These are phyloP conservation scores for Drosophila sucinea DNA, from an alignment of 1,140 invertebrate genomes.

Conservation along the genomic window DNA sequence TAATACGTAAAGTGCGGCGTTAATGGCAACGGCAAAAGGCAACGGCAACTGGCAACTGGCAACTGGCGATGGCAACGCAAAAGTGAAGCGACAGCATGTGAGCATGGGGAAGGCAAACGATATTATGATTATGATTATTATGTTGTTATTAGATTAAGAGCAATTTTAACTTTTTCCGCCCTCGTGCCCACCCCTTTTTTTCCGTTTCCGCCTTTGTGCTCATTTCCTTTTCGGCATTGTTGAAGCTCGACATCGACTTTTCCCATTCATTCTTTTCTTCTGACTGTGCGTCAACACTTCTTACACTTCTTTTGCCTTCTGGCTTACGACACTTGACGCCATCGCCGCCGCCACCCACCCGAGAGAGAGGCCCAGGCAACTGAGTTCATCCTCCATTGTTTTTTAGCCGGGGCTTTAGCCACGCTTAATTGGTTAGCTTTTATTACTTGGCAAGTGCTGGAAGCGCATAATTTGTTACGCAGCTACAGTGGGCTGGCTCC, in stretches of 20 bases:
- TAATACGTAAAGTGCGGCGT: constrained; percentile 75
- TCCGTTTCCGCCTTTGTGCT: not conserved
- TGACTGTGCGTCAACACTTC: constrained; percentile 54
- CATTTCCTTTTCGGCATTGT: constrained; percentile 7
- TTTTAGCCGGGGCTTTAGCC: constrained; percentile 65
- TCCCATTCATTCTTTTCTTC: constrained; percentile 30
- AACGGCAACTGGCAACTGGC: not conserved
- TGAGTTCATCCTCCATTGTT: constrained; percentile 56
- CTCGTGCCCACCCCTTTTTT: not conserved
- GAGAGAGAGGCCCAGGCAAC: not conserved
- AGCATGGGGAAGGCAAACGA: constrained; percentile 63
- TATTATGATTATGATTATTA: constrained; percentile 82
- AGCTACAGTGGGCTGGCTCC: constrained; percentile 38
- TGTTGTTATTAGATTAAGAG: constrained; percentile 82
- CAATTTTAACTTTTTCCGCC: constrained; percentile 75
- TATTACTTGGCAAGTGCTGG: constrained; percentile 71
- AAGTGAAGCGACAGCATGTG: not conserved
- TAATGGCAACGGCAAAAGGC: constrained; percentile 62
- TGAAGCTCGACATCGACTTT: not conserved
- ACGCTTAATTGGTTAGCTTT: constrained; percentile 80
- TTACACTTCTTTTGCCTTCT: constrained; percentile 55
- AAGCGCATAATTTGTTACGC: constrained; percentile 66
- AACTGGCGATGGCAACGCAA: too few species aligned
- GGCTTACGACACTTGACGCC: constrained; percentile 75
- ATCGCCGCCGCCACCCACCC: constrained; percentile 14